A percentile compares a stretch with the other conserved stretches of the same genome.
Evolutionary conservation across 2,888 invertebrate species (phyloP).

Genomic region (Scrobipalpa atriplicella): DNA sequence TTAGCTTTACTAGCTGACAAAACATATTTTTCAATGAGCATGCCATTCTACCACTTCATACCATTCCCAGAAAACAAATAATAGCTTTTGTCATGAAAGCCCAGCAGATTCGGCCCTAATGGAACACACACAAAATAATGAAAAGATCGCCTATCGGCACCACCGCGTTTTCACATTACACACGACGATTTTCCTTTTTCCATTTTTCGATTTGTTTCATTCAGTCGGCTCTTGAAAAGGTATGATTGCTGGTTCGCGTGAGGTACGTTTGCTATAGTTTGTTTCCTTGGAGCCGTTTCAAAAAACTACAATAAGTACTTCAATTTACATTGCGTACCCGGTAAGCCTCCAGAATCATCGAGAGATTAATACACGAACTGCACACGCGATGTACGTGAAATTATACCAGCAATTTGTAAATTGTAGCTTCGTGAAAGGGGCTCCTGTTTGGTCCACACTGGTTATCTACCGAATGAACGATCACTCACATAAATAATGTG

Average conservation of each 20-base stretch:
- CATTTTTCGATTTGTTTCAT: slow-evolving; percentile 70
- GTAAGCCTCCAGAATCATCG: too few relatives aligned
- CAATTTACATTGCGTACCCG: too few relatives aligned
- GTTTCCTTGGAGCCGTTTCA: slow-evolving; percentile 36
- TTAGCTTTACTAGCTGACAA: too few relatives aligned
- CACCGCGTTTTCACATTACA: slow-evolving; percentile 34
- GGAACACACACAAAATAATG: slow-evolving; percentile 37
- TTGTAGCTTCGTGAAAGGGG: too few relatives aligned
- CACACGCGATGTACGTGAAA: too few relatives aligned
- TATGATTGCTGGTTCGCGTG: slow-evolving; percentile 75
- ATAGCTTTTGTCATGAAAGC: slow-evolving; percentile 15
- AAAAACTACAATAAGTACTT: too few relatives aligned
- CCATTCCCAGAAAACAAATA: slow-evolving; percentile 5
- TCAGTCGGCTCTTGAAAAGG: slow-evolving; percentile 56
- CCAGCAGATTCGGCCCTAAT: slow-evolving; percentile 26
- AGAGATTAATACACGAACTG: too few relatives aligned
- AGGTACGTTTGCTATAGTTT: slow-evolving; percentile 54
- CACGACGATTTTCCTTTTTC: slow-evolving; percentile 29
- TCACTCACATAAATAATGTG: slow-evolving; percentile 57
- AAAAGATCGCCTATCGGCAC: slow-evolving; percentile 41
- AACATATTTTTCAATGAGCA: not conserved
- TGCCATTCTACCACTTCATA: not conserved
- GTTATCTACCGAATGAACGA: slow-evolving; percentile 57
- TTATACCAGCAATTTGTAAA: too few relatives aligned
- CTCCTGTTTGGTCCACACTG: slow-evolving; percentile 40